Percentiles rank a stretch among this genome's conserved stretches.
phyloP scores from a whole-genome alignment of 1,140 invertebrate genomes.

The Aethina tumida region DNA sequence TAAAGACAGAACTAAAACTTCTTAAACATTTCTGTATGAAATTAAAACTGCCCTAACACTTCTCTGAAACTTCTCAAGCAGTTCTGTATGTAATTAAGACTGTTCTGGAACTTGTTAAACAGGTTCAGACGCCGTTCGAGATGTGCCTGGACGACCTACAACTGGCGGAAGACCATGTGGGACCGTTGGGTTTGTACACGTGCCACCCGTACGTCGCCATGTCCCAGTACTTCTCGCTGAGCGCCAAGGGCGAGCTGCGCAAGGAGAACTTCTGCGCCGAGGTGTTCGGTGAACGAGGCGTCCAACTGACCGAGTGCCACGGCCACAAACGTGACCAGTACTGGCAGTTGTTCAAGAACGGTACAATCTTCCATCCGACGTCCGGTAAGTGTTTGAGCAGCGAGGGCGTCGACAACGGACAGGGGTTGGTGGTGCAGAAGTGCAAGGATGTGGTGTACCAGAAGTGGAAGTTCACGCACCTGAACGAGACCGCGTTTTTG shows the following conservation, averaged over 20 bases:
- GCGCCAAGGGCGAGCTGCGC: constrained; percentile 57
- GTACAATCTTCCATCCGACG: constrained; percentile 28
- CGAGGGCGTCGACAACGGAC: constrained; percentile 29
- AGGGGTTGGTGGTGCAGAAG: constrained; percentile 27
- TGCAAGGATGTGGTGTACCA: constrained; percentile 28
- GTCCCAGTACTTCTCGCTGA: constrained; percentile 64
- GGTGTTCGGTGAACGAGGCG: constrained; percentile 29
- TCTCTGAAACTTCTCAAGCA: too few relatives aligned
- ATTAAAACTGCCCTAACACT: too few relatives aligned
- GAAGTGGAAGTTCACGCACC: constrained; percentile 30
- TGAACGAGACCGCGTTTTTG: constrained; percentile 27
- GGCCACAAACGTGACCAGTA: constrained; percentile 44
- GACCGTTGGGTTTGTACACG: constrained; percentile 60
- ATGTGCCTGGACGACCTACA: constrained; percentile 76
- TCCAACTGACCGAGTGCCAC: constrained; percentile 46
- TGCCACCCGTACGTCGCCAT: constrained; percentile 61
- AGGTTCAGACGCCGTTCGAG: constrained; percentile 36
- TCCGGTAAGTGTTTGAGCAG: constrained; percentile 31
- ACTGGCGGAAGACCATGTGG: constrained; percentile 56
- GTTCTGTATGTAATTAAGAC: too few relatives aligned
- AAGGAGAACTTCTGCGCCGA: constrained; percentile 67
- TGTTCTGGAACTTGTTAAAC: too few relatives aligned
- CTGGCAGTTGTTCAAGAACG: constrained; percentile 40
- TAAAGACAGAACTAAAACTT: too few relatives aligned
- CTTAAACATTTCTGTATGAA: too few relatives aligned